Conservation (phyloP, 2,888 invertebrate species). For the Chaetogeoica ovagalla region DNA sequence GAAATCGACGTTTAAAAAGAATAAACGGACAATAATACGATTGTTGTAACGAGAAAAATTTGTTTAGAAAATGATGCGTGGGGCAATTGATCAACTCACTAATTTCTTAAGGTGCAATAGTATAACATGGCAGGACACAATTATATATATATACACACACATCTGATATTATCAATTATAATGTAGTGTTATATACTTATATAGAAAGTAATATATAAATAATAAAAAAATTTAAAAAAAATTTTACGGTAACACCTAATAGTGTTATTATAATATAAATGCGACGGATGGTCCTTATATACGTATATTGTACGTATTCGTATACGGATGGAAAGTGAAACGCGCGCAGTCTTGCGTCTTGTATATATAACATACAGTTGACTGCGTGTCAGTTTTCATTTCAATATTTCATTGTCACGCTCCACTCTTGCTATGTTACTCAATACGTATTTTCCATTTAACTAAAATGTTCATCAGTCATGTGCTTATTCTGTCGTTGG, state of each 20-base stretch:
- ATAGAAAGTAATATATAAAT: conserved; percentile 36
- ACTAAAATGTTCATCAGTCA: conserved; percentile 48
- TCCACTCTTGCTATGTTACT: conserved; percentile 14
- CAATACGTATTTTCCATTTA: conserved; percentile 27
- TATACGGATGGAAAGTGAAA: conserved; percentile 47
- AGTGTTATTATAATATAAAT: background rate
- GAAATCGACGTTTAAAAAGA: background rate
- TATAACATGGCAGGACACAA: too few species aligned
- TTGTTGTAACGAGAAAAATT: background rate
- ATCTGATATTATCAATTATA: too few species aligned
- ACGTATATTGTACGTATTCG: background rate
- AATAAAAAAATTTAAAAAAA: background rate
- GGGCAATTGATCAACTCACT: background rate
- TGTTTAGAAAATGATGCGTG: background rate
- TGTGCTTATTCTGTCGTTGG: conserved; percentile 24
- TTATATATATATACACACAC: too few species aligned
- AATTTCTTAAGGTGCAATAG: background rate
- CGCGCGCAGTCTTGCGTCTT: conserved; percentile 5
- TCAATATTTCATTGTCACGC: conserved; percentile 49
- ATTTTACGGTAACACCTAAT: conserved; percentile 18
- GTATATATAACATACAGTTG: background rate
- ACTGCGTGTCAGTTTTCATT: conserved; percentile 30
- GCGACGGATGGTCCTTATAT: conserved; percentile 16
- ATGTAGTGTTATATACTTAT: background rate
- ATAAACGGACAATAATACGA: background rate